Conservation (phyloP, 2,888 invertebrate species). For the Adela reaumurella region DNA sequence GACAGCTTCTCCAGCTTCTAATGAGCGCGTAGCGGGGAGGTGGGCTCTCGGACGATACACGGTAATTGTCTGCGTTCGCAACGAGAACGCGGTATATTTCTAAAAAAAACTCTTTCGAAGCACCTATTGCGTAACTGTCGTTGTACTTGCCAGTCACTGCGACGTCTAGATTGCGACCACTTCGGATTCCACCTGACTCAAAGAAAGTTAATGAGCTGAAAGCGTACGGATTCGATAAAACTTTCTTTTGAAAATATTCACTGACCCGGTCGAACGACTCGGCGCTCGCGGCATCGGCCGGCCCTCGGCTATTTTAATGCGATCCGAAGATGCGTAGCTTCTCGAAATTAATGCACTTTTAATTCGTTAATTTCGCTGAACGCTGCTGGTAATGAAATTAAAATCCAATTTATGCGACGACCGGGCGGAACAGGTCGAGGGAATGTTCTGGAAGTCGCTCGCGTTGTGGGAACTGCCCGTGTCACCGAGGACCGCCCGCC, state of each 20-base stretch:
- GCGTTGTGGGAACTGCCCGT: neutral
- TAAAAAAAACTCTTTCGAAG: too few species aligned
- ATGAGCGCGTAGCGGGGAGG: neutral
- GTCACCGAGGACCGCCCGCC: neutral
- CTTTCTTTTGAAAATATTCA: neutral
- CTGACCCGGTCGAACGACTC: neutral
- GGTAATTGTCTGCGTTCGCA: too few species aligned
- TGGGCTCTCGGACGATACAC: neutral
- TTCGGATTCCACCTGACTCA: neutral
- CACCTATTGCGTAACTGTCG: neutral
- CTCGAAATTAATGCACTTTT: neutral
- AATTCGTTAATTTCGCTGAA: neutral
- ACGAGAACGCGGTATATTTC: too few species aligned
- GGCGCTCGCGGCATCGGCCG: neutral
- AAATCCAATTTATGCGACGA: neutral
- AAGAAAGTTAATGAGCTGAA: neutral
- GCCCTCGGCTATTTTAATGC: neutral
- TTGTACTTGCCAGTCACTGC: too few species aligned
- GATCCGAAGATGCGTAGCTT: neutral
- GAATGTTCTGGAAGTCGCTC: neutral
- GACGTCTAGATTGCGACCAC: too few species aligned
- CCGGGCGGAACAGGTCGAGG: neutral
- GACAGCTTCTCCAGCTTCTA: neutral
- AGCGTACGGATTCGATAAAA: neutral
- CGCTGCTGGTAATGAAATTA: neutral